Conservation (phyloP, 2,888 invertebrate genomes). For the Pammene aurita region DNA sequence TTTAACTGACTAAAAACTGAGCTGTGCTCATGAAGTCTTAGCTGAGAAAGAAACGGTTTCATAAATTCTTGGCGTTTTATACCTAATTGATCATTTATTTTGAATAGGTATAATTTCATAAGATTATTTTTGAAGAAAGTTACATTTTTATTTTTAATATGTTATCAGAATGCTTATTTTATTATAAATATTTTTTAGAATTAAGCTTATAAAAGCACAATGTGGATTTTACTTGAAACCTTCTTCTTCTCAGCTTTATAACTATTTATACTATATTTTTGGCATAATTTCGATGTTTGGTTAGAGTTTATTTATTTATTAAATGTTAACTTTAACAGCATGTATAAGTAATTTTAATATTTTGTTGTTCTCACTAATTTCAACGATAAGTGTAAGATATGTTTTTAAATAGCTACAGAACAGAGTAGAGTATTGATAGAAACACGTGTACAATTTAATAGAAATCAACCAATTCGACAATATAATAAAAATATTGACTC, state of each 20-base stretch:
- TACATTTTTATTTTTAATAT: too few relatives aligned
- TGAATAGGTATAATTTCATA: not conserved
- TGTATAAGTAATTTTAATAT: conserved; percentile 28
- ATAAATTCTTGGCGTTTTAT: not conserved
- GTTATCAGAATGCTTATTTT: not conserved
- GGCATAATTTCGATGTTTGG: conserved; percentile 25
- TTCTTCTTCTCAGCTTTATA: conserved; percentile 14
- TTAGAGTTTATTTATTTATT: conserved; percentile 33
- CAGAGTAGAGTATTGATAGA: not conserved
- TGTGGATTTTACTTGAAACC: not conserved
- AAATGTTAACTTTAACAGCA: conserved; percentile 31
- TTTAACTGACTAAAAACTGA: not conserved
- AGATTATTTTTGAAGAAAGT: not conserved
- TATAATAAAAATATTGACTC: conserved; percentile 2
- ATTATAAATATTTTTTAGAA: too few relatives aligned
- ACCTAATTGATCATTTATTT: not conserved
- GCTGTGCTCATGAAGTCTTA: not conserved
- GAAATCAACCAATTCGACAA: not conserved
- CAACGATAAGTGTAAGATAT: conserved; percentile 32
- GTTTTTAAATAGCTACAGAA: conserved; percentile 17
- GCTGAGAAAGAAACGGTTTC: conserved; percentile 13
- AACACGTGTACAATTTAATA: conserved; percentile 14
- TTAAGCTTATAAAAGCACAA: too few relatives aligned
- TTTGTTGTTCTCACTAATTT: conserved; percentile 38
- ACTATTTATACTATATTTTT: not conserved